Evolutionary conservation across 2,113 vertebrate species (phyloP).

Genomic region (Ia io): DNA sequence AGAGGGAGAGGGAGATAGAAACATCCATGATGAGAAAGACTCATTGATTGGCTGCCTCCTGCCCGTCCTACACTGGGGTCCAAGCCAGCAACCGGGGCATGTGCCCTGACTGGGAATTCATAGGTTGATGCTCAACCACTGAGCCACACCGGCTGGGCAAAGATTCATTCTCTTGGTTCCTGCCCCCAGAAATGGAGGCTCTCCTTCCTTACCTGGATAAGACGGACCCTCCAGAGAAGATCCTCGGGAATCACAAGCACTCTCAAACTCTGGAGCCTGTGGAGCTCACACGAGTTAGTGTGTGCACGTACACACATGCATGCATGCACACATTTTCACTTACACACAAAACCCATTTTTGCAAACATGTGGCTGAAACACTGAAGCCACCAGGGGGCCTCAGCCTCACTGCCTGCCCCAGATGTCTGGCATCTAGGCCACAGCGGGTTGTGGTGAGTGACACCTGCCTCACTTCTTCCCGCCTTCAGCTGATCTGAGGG

Average conservation of each 20-base stretch:
- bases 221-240: not conserved
- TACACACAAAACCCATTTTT: not conserved
- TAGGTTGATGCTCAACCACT: no score
- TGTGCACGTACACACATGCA: not conserved
- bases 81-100: no score
- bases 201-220: not conserved
- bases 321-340: not conserved
- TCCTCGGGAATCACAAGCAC: not conserved
- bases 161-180: not conserved
- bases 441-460: not conserved
- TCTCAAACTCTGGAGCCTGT: not conserved
- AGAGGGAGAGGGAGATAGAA: no score
- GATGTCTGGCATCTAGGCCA: not conserved
- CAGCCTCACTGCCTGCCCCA: not conserved
- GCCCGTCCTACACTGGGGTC: no score
- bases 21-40: no score
- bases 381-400: not conserved
- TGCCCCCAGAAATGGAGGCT: not conserved
- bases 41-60: no score
- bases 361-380: not conserved
- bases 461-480: not conserved
- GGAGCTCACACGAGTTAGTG: not conserved
- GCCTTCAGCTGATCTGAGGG: not conserved
- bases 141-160: no score
- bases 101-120: no score